Evolutionary conservation across 2,113 vertebrate genomes (phyloP).

Genomic region (Oxygymnocypris stewartii): DNA sequence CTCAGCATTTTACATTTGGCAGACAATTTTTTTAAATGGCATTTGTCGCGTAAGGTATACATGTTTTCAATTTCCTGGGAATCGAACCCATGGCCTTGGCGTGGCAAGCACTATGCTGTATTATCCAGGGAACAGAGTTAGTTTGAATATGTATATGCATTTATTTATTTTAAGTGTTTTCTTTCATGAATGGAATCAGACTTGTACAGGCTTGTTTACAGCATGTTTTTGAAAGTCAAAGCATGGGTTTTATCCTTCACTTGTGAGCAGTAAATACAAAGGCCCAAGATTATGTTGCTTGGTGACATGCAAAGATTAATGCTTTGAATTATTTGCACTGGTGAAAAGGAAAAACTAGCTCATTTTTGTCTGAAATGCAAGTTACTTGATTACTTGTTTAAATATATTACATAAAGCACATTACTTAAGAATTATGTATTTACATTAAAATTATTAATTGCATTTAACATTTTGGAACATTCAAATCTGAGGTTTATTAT

Average conservation of each 20-base stretch:
- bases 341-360: neutral
- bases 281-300: neutral
- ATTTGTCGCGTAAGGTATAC: neutral
- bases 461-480: neutral
- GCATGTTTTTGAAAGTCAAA: constrained; percentile 1
- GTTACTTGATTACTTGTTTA: neutral
- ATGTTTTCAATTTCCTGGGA: neutral
- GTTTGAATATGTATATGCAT: neutral
- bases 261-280: neutral
- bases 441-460: neutral
- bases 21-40: neutral
- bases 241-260: neutral
- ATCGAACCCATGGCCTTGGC: neutral
- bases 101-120: neutral
- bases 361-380: neutral
- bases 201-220: neutral
- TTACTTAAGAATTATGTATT: neutral
- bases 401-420: neutral
- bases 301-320: neutral
- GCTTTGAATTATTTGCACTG: neutral
- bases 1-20: neutral
- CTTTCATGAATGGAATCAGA: neutral
- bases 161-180: neutral
- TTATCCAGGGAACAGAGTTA: neutral
- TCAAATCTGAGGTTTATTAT: neutral